These are phyloP conservation scores for Diaprepes abbreviatus DNA, from an alignment of 2,888 invertebrate genomes.

Conservation along the genomic window DNA sequence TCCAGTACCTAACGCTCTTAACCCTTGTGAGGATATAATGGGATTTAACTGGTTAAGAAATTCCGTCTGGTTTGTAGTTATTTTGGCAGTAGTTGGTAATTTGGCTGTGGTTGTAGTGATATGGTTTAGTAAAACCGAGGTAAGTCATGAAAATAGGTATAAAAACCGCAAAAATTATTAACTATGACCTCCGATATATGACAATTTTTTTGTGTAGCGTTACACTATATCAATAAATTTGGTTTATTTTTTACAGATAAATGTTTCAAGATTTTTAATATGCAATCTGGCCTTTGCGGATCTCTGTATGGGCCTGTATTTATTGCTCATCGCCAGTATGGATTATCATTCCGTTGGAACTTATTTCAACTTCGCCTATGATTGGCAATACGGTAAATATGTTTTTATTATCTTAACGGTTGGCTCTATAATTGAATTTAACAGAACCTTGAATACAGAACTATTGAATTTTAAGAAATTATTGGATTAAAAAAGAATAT, in stretches of 20 bases:
- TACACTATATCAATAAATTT: no score
- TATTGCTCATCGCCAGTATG: constrained; percentile 85
- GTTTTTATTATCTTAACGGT: no score
- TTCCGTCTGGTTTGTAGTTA: constrained; percentile 89
- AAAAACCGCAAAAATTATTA: no score
- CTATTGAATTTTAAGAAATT: no score
- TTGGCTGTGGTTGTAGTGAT: constrained; percentile 85
- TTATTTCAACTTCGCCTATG: constrained; percentile 91
- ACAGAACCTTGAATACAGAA: no score
- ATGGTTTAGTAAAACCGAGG: constrained; percentile 71
- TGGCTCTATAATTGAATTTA: no score
- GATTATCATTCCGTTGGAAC: constrained; percentile 87
- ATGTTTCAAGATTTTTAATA: constrained; percentile 77
- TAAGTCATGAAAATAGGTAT: no score
- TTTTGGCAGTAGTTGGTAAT: constrained; percentile 87
- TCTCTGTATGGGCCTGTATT: constrained; percentile 88
- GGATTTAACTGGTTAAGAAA: constrained; percentile 83
- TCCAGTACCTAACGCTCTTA: constrained; percentile 84
- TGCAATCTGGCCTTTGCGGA: constrained; percentile 91
- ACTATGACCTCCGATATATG: no score
- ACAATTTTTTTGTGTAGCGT: no score
- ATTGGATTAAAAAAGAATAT: no score
- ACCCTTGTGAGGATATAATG: constrained; percentile 93
- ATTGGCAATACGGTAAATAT: constrained; percentile 84
- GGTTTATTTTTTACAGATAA: constrained; percentile 44